Conservation (phyloP, 2,113 vertebrate genomes). For the Hippocampus comes region DNA sequence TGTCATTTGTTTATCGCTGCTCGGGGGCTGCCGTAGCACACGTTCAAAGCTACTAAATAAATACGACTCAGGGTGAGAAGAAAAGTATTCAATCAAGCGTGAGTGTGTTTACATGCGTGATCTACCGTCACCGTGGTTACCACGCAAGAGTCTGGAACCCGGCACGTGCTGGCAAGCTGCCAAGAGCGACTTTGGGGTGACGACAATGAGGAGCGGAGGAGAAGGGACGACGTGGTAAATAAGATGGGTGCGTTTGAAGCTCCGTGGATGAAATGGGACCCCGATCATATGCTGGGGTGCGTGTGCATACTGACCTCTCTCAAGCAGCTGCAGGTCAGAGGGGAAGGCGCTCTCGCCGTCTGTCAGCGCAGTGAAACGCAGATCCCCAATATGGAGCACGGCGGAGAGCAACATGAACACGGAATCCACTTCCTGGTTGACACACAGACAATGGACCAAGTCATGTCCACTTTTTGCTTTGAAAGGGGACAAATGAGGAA, state of each 20-base stretch:
- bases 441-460: neutral
- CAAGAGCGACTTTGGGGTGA: too few relatives aligned
- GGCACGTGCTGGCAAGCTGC: too few relatives aligned
- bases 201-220: too few relatives aligned
- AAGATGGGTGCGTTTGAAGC: conserved; percentile 3
- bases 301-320: conserved; percentile 80
- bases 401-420: conserved; percentile 85
- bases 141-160: too few relatives aligned
- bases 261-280: neutral
- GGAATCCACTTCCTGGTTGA: conserved; percentile 84
- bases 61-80: conserved; percentile 36
- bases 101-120: too few relatives aligned
- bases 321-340: conserved; percentile 88
- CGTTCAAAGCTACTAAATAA: conserved; percentile 27
- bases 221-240: neutral
- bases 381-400: conserved; percentile 85
- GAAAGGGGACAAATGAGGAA: too few relatives aligned
- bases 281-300: conserved; percentile 2
- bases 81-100: too few relatives aligned
- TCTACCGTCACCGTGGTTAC: too few relatives aligned
- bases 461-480: neutral
- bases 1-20: conserved; percentile 68
- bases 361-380: conserved; percentile 78
- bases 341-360: conserved; percentile 79
- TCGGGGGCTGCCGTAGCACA: conserved; percentile 35